phyloP scores from a whole-genome alignment of 2,888 invertebrate genomes.

The Dicyrtoma fusca region DNA sequence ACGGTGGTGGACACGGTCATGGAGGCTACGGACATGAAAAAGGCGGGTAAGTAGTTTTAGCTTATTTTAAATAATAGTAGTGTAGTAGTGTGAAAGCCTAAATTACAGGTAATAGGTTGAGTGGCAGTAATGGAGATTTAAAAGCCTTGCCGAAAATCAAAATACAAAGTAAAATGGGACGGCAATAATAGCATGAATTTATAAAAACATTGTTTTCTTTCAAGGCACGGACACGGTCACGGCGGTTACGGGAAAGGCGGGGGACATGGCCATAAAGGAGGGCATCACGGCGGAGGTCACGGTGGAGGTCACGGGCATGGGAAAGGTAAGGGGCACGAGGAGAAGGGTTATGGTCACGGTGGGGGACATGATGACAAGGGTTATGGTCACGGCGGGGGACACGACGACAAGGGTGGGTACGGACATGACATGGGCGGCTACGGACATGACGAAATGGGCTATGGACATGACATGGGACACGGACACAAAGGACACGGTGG shows the following conservation, averaged over 20 bases:
- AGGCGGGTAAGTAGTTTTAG: neutral
- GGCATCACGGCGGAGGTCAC: slow-evolving; percentile 4
- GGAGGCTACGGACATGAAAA: neutral
- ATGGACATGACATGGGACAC: neutral
- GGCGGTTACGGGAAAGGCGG: neutral
- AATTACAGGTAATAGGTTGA: no score
- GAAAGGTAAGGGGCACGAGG: neutral
- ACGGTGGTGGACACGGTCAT: neutral
- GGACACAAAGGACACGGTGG: neutral
- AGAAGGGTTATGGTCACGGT: neutral
- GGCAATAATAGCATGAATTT: no score
- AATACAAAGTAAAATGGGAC: no score
- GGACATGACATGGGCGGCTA: slow-evolving; percentile 2
- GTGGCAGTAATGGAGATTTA: no score
- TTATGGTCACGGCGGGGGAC: neutral
- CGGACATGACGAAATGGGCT: neutral
- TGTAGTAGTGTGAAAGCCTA: no score
- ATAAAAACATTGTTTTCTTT: no score
- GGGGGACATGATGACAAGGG: slow-evolving; percentile 11
- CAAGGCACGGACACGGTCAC: neutral
- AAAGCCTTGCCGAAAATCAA: no score
- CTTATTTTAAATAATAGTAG: no score
- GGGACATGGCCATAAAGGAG: neutral
- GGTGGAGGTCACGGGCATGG: slow-evolving; percentile 12
- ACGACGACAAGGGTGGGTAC: slow-evolving; percentile 11